Evolutionary conservation across 2,888 invertebrate species (phyloP), one percentile per base, ranked within the genome.

Genomic region (Exocentrus adspersus): DNA sequence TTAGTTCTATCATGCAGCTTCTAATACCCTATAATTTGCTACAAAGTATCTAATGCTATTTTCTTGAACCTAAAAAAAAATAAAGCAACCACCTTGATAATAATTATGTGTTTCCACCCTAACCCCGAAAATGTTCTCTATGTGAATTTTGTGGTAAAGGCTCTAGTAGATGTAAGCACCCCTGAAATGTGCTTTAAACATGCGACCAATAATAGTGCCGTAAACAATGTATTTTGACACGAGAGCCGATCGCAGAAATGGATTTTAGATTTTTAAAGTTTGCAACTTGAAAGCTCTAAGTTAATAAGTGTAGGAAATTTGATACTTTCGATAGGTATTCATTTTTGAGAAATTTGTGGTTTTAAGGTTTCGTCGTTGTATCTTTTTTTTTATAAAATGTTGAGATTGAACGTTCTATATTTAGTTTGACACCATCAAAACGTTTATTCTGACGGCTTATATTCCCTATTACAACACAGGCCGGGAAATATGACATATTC

Each of bases 51-150:
- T 1, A 30, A n/a, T n/a, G n/a, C n/a, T n/a, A n/a, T n/a, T n/a
- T n/a, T n/a, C n/a, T n/a, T n/a, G n/a, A n/a, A n/a, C n/a, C n/a
- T n/a, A n/a, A n/a, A n/a, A n/a, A n/a, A n/a, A n/a, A n/a, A n/a
- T n/a, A n/a, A n/a, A n/a, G n/a, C n/a, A n/a, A n/a, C n/a, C n/a
- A n/a, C n/a, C n/a, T n/a, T n/a, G n/a, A 9, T 21, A 54, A 54
- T 42, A 21, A 28, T 7, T 20, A 24, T 19, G 24, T 19, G 41
- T 54, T 42, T 42, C 2, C 42, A 42, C 14, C 4, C 20, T 17
- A 45, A 46, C 46, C 50, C 46, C 19, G 53, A 64, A 67, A 71
- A 71, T 37, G 68, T 71, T 71, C 69, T 69, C 66, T 69, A 71
- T 71, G 65, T 71, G 58, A 68, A 69, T 68, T 65, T 65, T 65